Evolutionary conservation across 2,113 vertebrate species (phyloP), one percentile per base, ranked within the genome.

Genomic region (Mesitornis unicolor): DNA sequence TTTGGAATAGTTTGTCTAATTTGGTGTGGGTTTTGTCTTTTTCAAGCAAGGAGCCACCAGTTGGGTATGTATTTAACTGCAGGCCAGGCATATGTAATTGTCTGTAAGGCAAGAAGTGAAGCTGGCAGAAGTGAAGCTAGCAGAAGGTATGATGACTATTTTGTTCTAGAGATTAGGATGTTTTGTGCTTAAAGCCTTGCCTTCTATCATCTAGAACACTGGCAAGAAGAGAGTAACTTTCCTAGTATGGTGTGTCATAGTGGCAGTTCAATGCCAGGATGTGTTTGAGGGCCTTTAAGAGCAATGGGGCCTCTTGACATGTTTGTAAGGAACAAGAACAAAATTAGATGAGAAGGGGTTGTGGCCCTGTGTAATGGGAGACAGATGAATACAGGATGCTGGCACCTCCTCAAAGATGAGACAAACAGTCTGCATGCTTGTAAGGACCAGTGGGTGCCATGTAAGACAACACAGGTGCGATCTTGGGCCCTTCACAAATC

Each of bases 391-490:
- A 47, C 3, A 33, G n/a, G 40, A 42, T 28, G 60, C 29, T 36
- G 26, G 33, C 5, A 0, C 21, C 15, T 80, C 25, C 47, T 81
- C 1, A 1, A n/a, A 25, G 36, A 33, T 8, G 10, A 25, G 11
- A 64, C 59, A 53, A 56, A 25, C 15, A 25, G 19, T 53, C 45
- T 40, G 28, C 38, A n/a, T 0, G 2, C 31, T 51, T 67, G 9
- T 8, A 31, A 16, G 21, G 18, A 85, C 29, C 18, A n/a, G 9
- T 17, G 36, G 11, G 6, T 59, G 42, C 57, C 35, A n/a, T 1
- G 0, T 8, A 22, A 43, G 42, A 4, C 7, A 1, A n/a, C 50
- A 29, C 73, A 57, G 24, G 14, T 60, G 19, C 1, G 1, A 64
- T 20, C 5, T 21, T 26, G 28, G 33, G 29, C 20, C 31, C 31